Base-by-base conservation (phyloP, 2,888 invertebrate species). In the Lycocerus yunnanus region DNA sequence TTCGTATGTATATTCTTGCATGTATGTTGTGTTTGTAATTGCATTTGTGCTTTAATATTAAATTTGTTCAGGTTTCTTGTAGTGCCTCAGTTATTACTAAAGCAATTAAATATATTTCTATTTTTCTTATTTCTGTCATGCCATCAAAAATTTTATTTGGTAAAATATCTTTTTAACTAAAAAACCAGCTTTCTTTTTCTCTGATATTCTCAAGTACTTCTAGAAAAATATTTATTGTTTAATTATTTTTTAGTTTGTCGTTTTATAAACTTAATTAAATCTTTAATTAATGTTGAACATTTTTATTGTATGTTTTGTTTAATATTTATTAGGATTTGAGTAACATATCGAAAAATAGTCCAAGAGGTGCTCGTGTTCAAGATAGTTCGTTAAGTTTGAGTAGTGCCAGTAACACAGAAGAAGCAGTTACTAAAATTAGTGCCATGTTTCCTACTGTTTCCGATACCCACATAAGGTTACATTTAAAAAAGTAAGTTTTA, bases 361-460 rank as follows among this genome's bases (percentile, higher is more conserved):
- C 89, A 87, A 80, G 88, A 88, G 80, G 89, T 83, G 83, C 89
- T 87, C 78, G 89, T 87, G 87, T 89, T 75, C 91, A 92, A 80
- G 93, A 94, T 83, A 92, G 93, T 3, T 61, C 72, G 14, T 66
- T 66, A n/a, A 90, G 92, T 68, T 88, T 90, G 73, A 90, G 89
- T 1, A 89, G 91, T 75, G 80, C 82, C 69, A 88, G 89, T 8
- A 93, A 94, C 78, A 91, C 92, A 0, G 95, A 95, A 80, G 91
- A 92, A 8, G 90, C 93, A 73, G 94, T 95, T 13, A 89, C 92
- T 59, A 95, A 94, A 87, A 94, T 96, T 81, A 92, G 93, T 82
- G 92, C 94, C 65, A 94, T 96, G 92, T 97, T 97, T 85, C 97
- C 97, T 2, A 97, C 97, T 8, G 97, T 96, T 69, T 92, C 94